Evolutionary conservation across 2,797 vertebrate species (phyloP).

Genomic region (Cottoperca gobio): DNA sequence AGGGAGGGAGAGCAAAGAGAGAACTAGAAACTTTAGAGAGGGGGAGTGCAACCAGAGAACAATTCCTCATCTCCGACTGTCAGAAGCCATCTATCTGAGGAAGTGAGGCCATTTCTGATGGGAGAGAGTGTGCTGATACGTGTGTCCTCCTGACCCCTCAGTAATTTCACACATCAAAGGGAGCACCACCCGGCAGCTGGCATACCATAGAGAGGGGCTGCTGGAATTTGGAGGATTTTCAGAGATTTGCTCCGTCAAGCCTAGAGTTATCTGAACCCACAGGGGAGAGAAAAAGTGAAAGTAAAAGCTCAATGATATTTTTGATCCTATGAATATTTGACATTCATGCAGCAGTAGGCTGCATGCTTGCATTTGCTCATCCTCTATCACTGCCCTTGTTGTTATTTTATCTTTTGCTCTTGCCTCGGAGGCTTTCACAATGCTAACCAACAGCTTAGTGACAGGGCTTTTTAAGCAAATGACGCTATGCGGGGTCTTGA

Average conservation of each 20-base stretch:
- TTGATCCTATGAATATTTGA: conserved; percentile 87
- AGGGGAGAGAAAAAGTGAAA: conserved; percentile 74
- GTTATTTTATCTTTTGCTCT: conserved; percentile 50
- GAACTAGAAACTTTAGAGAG: conserved; percentile 34
- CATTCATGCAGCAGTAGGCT: conserved; percentile 78
- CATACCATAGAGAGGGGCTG: conserved; percentile 66
- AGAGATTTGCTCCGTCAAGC: conserved; percentile 81
- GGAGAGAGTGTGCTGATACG: conserved; percentile 69
- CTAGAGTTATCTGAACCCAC: conserved; percentile 81
- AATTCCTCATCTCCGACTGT: conserved; percentile 77
- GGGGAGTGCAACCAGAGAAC: conserved; percentile 54
- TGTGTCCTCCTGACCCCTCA: conserved; percentile 73
- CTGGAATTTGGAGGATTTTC: conserved; percentile 80
- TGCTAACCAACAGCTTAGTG: conserved; percentile 63
- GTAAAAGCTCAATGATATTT: conserved; percentile 85
- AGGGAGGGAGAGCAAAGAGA: conserved; percentile 33
- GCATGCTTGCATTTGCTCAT: conserved; percentile 59
- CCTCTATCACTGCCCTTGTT: conserved; percentile 62
- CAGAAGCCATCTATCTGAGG: conserved; percentile 75
- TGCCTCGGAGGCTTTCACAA: conserved; percentile 63
- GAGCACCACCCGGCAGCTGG: conserved; percentile 70
- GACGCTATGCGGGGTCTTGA: conserved; percentile 57
- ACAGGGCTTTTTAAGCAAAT: conserved; percentile 67
- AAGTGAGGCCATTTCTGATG: conserved; percentile 71
- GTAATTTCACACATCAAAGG: conserved; percentile 83